phyloP scores from a whole-genome alignment of 2,888 invertebrate species.

The Teleiodes luculella region DNA sequence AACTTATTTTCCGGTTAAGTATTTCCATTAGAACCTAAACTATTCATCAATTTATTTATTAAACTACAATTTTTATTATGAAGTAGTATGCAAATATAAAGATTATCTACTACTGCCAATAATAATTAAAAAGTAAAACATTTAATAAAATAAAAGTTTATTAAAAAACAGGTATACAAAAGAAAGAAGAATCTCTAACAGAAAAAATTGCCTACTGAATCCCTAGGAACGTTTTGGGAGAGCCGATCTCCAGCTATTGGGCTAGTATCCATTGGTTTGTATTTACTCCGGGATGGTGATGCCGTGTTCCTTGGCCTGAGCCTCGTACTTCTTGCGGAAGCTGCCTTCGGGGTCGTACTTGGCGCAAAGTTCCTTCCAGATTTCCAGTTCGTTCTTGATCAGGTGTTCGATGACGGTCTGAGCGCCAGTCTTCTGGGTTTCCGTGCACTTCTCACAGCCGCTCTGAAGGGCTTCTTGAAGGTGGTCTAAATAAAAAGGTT shows the following conservation, averaged over 20 bases:
- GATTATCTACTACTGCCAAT: too few relatives aligned
- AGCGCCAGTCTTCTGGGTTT: conserved; percentile 80
- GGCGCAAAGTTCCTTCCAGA: conserved; percentile 81
- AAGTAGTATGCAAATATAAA: too few relatives aligned
- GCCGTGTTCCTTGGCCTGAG: conserved; percentile 74
- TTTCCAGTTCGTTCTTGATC: conserved; percentile 80
- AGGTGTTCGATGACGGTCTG: conserved; percentile 82
- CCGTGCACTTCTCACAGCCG: conserved; percentile 83
- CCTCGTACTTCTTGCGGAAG: conserved; percentile 82
- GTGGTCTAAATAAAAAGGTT: conserved; percentile 53
- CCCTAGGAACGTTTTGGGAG: background rate
- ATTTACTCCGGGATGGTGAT: conserved; percentile 49
- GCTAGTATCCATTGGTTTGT: background rate
- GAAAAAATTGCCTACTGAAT: conserved; percentile 1
- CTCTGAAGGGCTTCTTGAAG: conserved; percentile 83
- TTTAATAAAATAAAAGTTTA: conserved; percentile 12
- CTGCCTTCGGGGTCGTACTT: conserved; percentile 84
- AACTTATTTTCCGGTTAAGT: too few relatives aligned
- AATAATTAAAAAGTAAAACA: background rate
- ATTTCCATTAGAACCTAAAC: too few relatives aligned
- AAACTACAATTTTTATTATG: too few relatives aligned
- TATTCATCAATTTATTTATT: too few relatives aligned
- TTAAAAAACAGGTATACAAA: conserved; percentile 13
- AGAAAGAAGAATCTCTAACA: conserved; percentile 7
- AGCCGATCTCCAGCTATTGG: background rate